Evolutionary conservation across 2,888 invertebrate genomes (phyloP), one percentile per base, ranked within the genome.

Genomic region (Mimumesa dahlbomi): DNA sequence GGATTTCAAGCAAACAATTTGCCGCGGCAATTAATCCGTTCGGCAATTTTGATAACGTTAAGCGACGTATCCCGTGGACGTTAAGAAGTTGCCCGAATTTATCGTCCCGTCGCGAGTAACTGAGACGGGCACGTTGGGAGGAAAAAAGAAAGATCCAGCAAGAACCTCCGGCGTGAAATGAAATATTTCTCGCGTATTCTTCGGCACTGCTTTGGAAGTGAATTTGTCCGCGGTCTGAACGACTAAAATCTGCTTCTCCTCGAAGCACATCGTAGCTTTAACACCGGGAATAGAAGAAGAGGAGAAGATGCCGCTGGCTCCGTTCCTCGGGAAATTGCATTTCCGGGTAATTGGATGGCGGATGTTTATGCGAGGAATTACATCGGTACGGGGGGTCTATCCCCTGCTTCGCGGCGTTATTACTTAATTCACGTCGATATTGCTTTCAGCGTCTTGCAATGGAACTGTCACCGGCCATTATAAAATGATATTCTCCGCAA

Each of bases 351-450:
- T 77, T 74, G 74, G 68, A 77, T 45, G 67, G 68, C 50, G 65
- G 62, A 65, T 77, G 74, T 77, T 77, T 77, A 77, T 71, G 68
- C 68, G 53, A 38, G 65, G 59, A 74, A 77, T 77, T 77, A 77
- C 65, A 67, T 64, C 49, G 61, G 45, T 19, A 13, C 59, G 57
- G 50, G 58, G n/a, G n/a, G n/a, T n/a, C n/a, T n/a, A 70, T 75
- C 75, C 53, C 53, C 25, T 22, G 42, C 25, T 53, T 56, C 70
- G 22, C 56, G 59, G 21, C 59, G 64, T 77, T 73, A 73, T 71
- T 73, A 64, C 74, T 77, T 70, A 68, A 77, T 76, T 76, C 53
- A 19, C 64, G 56, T 62, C 50, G 71, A 53, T 65, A 67, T 57
- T 56, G 56, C 56, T 56, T 74, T 74, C 54, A 36, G 36, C 61